These are phyloP conservation scores for Cotesia congregata DNA, from an alignment of 2,888 invertebrate species.

Conservation along the genomic window DNA sequence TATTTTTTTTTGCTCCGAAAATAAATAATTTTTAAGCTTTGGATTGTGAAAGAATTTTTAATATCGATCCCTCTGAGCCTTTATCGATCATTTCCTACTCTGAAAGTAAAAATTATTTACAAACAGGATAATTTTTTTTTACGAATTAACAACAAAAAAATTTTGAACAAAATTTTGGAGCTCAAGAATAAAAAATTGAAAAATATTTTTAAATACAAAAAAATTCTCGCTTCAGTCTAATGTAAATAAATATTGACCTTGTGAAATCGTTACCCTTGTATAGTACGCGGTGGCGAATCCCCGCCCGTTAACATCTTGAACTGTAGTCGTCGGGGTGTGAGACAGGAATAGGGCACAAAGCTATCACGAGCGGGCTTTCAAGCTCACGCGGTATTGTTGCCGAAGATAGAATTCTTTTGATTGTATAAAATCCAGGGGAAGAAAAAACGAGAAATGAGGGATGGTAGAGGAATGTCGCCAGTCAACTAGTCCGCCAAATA, in stretches of 20 bases:
- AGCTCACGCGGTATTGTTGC: conserved; percentile 56
- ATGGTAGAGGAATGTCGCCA: conserved; percentile 15
- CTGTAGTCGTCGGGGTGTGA: conserved; percentile 35
- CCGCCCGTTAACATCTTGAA: not conserved
- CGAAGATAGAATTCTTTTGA: conserved; percentile 63
- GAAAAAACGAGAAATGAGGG: conserved; percentile 12
- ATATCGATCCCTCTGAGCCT: too few relatives aligned
- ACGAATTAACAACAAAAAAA: too few relatives aligned
- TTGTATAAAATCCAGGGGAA: conserved; percentile 48
- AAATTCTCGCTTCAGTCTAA: conserved; percentile 51
- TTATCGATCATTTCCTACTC: too few relatives aligned
- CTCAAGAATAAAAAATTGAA: too few relatives aligned
- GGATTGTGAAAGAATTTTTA: too few relatives aligned
- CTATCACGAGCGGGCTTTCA: conserved; percentile 49
- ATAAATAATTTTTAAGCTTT: too few relatives aligned
- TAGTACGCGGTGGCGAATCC: not conserved
- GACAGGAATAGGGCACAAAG: conserved; percentile 56
- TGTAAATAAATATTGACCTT: not conserved
- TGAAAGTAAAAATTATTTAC: too few relatives aligned
- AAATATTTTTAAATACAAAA: too few relatives aligned
- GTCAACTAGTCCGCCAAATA: conserved; percentile 10
- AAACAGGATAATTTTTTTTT: too few relatives aligned
- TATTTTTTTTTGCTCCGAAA: too few relatives aligned
- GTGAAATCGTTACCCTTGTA: not conserved
- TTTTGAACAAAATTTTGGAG: too few relatives aligned